Conservation (phyloP, 23 tunicate genomes). For the Aplidium turbinatum region DNA sequence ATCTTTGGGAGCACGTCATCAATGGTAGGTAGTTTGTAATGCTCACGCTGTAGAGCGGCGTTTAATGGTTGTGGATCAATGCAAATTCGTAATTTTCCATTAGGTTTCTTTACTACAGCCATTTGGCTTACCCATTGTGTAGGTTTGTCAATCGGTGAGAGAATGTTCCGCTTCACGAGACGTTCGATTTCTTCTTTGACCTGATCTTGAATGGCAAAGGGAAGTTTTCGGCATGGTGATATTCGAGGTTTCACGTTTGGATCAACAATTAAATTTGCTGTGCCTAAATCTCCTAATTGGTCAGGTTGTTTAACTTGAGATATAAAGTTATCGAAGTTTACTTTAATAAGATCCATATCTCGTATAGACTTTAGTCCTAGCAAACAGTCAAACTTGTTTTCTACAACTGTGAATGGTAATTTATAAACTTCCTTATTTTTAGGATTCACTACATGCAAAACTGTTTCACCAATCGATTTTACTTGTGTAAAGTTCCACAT, state of each 20-base stretch:
- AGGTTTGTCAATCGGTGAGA: conserved; percentile 18
- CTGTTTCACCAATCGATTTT: conserved; percentile 21
- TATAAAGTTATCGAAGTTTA: background rate
- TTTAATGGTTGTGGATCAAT: conserved; percentile 34
- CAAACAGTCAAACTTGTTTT: conserved; percentile 18
- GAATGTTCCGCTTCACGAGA: background rate
- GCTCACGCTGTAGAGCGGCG: conserved; percentile 8
- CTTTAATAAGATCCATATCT: conserved; percentile 11
- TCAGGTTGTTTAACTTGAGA: background rate
- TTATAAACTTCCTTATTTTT: background rate
- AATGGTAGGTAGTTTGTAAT: conserved; percentile 18
- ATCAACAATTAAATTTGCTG: background rate
- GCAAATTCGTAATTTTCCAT: conserved; percentile 10
- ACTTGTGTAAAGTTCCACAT: conserved; percentile 25
- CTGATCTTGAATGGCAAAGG: conserved; percentile 4
- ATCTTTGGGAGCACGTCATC: conserved; percentile 21
- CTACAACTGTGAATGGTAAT: conserved; percentile 1
- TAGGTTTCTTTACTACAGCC: conserved; percentile 14
- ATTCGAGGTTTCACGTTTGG: conserved; percentile 15
- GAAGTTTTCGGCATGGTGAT: conserved; percentile 4
- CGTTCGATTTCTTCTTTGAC: conserved; percentile 9
- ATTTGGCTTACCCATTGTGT: conserved; percentile 17
- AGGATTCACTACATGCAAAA: conserved; percentile 1
- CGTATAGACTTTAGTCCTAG: conserved; percentile 6
- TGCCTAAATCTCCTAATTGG: conserved; percentile 4